phyloP scores from a whole-genome alignment of 2,113 vertebrate genomes.

The Laterallus jamaicensis region DNA sequence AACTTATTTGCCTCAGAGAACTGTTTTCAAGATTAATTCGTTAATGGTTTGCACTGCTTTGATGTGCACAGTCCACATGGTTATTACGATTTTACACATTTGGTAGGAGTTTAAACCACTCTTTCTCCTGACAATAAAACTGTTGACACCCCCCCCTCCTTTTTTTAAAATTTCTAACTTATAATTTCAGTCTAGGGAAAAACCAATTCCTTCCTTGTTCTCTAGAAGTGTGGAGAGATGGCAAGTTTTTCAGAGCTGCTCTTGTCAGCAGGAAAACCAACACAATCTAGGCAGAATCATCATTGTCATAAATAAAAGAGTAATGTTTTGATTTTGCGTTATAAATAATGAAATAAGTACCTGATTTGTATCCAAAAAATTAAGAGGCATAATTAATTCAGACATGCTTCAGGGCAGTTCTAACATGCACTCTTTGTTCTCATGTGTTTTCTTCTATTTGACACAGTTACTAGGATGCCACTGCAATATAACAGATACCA shows the following conservation, averaged over 20 bases:
- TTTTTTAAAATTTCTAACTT: not conserved
- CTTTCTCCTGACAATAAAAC: not conserved
- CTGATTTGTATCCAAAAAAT: conserved; percentile 52
- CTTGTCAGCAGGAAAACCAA: conserved; percentile 16
- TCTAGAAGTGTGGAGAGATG: not conserved
- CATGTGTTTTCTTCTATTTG: not conserved
- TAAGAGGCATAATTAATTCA: conserved; percentile 56
- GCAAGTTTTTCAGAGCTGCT: not conserved
- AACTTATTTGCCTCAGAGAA: not conserved
- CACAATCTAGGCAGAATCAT: conserved; percentile 10
- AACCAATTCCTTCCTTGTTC: not conserved
- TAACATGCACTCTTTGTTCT: not conserved
- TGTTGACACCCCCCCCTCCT: too few species aligned
- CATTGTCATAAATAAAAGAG: conserved; percentile 30
- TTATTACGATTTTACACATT: not conserved
- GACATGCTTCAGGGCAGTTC: conserved; percentile 26
- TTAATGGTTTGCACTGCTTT: not conserved
- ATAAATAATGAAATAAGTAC: conserved; percentile 50
- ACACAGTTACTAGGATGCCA: not conserved
- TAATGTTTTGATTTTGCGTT: conserved; percentile 47
- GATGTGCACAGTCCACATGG: not conserved
- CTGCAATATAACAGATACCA: not conserved
- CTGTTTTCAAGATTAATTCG: not conserved
- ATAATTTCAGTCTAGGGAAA: not conserved
- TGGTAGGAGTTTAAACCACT: not conserved